A percentile compares a stretch with the other conserved stretches of the same genome.
Conservation (phyloP, 2,797 vertebrate genomes). For the Pseudomugil tenellus region DNA sequence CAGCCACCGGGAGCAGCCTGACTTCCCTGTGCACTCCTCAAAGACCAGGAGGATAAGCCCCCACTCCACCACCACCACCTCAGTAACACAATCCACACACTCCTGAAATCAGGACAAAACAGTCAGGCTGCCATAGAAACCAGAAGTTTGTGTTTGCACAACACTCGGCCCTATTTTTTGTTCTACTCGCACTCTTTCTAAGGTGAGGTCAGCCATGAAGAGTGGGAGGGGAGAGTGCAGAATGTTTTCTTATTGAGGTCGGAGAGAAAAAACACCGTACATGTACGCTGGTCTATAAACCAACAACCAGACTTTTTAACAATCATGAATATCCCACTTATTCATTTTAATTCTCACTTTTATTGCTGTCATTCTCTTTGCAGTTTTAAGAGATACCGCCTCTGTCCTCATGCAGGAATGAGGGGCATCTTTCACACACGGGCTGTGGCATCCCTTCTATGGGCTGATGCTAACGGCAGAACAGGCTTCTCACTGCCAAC, state of each 20-base stretch:
- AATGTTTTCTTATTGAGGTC: constrained; percentile 77
- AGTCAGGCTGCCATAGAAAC: constrained; percentile 80
- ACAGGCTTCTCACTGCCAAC: constrained; percentile 49
- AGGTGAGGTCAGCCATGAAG: constrained; percentile 78
- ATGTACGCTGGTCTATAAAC: constrained; percentile 40
- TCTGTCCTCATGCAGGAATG: constrained; percentile 56
- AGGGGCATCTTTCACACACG: constrained; percentile 64
- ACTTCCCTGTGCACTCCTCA: constrained; percentile 37
- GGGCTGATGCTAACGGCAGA: constrained; percentile 64
- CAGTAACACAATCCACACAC: constrained; percentile 79
- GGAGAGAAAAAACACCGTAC: constrained; percentile 51
- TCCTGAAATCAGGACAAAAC: constrained; percentile 78
- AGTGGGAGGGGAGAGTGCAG: constrained; percentile 54
- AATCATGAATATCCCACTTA: constrained; percentile 39
- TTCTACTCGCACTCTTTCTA: constrained; percentile 61
- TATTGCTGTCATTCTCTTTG: constrained; percentile 1
- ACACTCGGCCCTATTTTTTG: constrained; percentile 63
- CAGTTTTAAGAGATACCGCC: constrained; percentile 38
- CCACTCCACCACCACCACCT: constrained; percentile 57
- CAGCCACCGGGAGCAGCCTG: constrained; percentile 19
- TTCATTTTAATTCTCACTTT: constrained; percentile 29
- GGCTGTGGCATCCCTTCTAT: constrained; percentile 79
- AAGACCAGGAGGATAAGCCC: constrained; percentile 31
- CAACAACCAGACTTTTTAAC: constrained; percentile 27
- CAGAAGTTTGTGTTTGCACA: constrained; percentile 78